phyloP scores from a whole-genome alignment of 92 coral and sea anemone species.

The Heteractis magnifica region DNA sequence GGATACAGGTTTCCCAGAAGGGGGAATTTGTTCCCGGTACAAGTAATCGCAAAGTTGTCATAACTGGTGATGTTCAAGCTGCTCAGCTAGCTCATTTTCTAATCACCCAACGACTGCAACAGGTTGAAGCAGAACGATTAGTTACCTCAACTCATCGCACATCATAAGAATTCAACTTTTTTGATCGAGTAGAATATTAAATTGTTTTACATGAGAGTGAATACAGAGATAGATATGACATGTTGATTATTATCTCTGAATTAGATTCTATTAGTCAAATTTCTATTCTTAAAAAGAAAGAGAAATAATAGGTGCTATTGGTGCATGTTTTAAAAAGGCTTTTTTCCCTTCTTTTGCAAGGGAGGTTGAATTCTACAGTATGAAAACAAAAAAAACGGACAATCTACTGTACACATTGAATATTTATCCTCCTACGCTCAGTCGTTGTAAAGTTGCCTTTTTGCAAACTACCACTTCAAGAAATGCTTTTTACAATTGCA shows the following conservation, averaged over 20 bases:
- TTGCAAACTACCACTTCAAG: constrained; percentile 3
- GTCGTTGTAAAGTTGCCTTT: constrained; percentile 7
- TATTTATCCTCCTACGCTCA: constrained; percentile 14
- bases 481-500: constrained; percentile 1
- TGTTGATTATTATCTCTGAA: constrained; percentile 1
- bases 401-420: not conserved
- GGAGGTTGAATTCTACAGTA: not conserved
- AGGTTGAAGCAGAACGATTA: constrained; percentile 86
- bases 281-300: constrained; percentile 4
- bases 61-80: constrained; percentile 90
- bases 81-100: constrained; percentile 98
- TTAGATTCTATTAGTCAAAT: not conserved
- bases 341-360: not conserved
- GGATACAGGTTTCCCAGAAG: constrained; percentile 94
- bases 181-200: constrained; percentile 35
- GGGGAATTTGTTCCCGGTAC: constrained; percentile 98
- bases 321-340: not conserved
- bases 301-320: not conserved
- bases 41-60: constrained; percentile 94
- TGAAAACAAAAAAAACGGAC: not conserved
- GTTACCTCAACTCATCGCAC: constrained; percentile 39
- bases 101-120: constrained; percentile 91
- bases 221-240: not conserved
- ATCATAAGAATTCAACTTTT: not conserved
- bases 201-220: constrained; percentile 27